Evolutionary conservation across 2,888 invertebrate species (phyloP).

Genomic region (Conchocele bisecta): DNA sequence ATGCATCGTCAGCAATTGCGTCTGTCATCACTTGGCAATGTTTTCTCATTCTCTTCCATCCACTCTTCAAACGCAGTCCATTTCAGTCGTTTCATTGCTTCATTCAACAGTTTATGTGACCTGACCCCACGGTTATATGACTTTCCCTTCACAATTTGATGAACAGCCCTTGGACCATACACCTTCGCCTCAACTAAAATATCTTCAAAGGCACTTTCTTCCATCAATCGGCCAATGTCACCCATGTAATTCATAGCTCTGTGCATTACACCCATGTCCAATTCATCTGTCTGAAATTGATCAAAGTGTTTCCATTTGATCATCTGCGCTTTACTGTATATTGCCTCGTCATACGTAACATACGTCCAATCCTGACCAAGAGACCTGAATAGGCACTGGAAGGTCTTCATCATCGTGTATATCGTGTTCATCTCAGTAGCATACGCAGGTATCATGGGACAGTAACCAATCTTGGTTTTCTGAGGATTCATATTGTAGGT

Average conservation of each 20-base stretch:
- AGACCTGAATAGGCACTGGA: slow-evolving; percentile 11
- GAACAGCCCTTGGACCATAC: too few species aligned
- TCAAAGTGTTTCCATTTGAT: slow-evolving; percentile 30
- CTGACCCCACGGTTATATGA: too few species aligned
- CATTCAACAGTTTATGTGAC: too few species aligned
- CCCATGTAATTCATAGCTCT: slow-evolving; percentile 34
- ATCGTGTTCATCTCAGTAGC: slow-evolving; percentile 22
- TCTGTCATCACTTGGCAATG: too few species aligned
- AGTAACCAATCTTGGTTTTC: slow-evolving; percentile 16
- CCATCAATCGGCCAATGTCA: slow-evolving; percentile 18
- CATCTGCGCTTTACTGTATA: slow-evolving; percentile 40
- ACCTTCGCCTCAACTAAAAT: background rate
- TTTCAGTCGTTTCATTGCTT: too few species aligned
- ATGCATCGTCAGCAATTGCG: too few species aligned
- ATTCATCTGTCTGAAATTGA: slow-evolving; percentile 23
- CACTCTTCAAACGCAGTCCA: too few species aligned
- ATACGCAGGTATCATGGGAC: slow-evolving; percentile 22
- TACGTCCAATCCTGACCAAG: slow-evolving; percentile 25
- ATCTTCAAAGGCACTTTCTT: background rate
- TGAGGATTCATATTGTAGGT: too few species aligned
- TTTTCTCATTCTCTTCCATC: too few species aligned
- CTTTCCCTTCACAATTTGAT: too few species aligned
- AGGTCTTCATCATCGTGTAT: slow-evolving; percentile 23
- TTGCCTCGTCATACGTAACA: slow-evolving; percentile 36
- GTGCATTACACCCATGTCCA: slow-evolving; percentile 34